Conservation (phyloP, 1,140 invertebrate species). For the Ceratina calcarata region DNA sequence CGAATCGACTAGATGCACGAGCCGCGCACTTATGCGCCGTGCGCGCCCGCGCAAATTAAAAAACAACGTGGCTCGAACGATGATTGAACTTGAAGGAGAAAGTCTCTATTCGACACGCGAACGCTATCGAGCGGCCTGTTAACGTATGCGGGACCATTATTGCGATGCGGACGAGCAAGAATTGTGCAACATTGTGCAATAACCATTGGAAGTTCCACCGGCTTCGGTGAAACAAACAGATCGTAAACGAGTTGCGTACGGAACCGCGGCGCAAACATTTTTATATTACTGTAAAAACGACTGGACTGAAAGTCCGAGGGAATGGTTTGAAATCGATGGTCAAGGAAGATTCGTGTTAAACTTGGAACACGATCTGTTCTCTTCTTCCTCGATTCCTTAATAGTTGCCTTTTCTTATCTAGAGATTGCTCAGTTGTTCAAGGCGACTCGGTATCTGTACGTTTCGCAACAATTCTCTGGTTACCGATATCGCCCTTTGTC, state of each 20-base stretch:
- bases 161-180: constrained; percentile 49
- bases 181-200: constrained; percentile 65
- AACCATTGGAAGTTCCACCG: constrained; percentile 51
- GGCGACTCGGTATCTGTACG: constrained; percentile 18
- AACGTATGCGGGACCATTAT: constrained; percentile 58
- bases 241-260: constrained; percentile 31
- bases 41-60: neutral
- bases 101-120: constrained; percentile 42
- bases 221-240: constrained; percentile 54
- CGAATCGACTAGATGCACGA: no score
- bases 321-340: no score
- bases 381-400: no score
- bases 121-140: constrained; percentile 33
- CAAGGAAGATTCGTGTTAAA: no score
- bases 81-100: constrained; percentile 59
- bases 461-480: constrained; percentile 59
- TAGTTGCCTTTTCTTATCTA: no score
- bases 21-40: neutral
- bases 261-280: constrained; percentile 12
- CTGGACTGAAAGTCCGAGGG: neutral
- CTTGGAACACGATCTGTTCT: no score
- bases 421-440: no score
- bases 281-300: constrained; percentile 4
- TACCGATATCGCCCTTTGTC: constrained; percentile 63
- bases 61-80: constrained; percentile 3